Conservation (phyloP, 2,113 vertebrate species). For the Sylvicapra grimmia region DNA sequence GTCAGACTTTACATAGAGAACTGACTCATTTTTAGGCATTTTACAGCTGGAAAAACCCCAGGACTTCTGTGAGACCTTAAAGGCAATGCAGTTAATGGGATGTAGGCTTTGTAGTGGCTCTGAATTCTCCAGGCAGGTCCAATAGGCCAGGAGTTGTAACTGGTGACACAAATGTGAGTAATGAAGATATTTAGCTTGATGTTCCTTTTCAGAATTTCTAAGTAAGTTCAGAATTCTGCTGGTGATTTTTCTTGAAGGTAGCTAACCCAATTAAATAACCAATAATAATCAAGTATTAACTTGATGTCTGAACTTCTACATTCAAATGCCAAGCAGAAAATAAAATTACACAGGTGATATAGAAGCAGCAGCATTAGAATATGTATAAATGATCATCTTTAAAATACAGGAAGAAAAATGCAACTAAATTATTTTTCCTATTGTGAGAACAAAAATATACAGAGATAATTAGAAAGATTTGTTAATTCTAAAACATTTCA, state of each 20-base stretch:
- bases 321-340: conserved; percentile 51
- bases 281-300: background rate
- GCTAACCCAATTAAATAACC: background rate
- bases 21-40: background rate
- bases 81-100: background rate
- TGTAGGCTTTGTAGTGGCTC: background rate
- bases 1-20: background rate
- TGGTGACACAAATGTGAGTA: background rate
- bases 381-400: conserved; percentile 25
- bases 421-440: conserved; percentile 50
- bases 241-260: background rate
- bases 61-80: background rate
- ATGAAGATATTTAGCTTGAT: background rate
- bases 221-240: background rate
- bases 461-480: background rate
- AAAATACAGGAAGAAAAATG: conserved; percentile 44
- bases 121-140: background rate
- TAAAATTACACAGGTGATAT: conserved; percentile 14
- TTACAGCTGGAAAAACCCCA: background rate
- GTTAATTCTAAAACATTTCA: conserved; percentile 32
- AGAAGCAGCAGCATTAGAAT: background rate
- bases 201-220: background rate
- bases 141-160: background rate
- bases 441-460: conserved; percentile 26
- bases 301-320: conserved; percentile 20